Evolutionary conservation across 2,888 invertebrate genomes (phyloP), one percentile per base, ranked within the genome.

Genomic region (Yponomeuta plumbellus): DNA sequence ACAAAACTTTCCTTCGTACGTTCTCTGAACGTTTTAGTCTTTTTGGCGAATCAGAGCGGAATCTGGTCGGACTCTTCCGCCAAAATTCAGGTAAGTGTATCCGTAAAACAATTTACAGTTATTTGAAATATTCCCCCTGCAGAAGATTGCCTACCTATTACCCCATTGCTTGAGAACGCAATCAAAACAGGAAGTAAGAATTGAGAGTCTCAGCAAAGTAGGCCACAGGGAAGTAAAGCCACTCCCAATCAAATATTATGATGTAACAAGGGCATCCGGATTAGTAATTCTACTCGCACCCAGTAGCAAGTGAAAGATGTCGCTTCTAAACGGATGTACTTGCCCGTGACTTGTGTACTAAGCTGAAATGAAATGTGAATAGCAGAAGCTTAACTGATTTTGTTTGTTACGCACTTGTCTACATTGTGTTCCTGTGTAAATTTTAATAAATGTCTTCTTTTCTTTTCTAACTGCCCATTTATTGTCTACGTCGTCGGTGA

Each of bases 291-390:
- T 17, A 52, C 44, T 52, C 44, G 21, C 88, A 78, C 78, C 77
- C 69, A 66, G 67, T 66, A 23, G 56, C 69, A 78, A 86, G 89
- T 89, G 89, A 90, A 89, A 90, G 89, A 90, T 88, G 86, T 83
- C 74, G 77, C 75, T 73, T 77, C 44, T 52, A 85, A 85, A 87
- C 89, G 89, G 88, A 90, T 88, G 83, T 84, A 67, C 66, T 70
- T 2, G 61, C 69, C 71, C 84, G 83, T 83, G 80, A 72, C 65
- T 63, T 62, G 74, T 44, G 52, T 76, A 59, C 68, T 66, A 72
- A 72, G 62, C 22, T 5, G 22, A 52, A 11, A 34, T 10, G 8
- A 34, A 17, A 52, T 52, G 5, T 52, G 5, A 44, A 52, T 13
- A 52, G 17, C 44, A 52, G 44, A 52, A 52, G 44, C 13, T 13